Evolutionary conservation across 2,888 invertebrate genomes (phyloP), one percentile per base, ranked within the genome.

Genomic region (Mellilla xanthometata): DNA sequence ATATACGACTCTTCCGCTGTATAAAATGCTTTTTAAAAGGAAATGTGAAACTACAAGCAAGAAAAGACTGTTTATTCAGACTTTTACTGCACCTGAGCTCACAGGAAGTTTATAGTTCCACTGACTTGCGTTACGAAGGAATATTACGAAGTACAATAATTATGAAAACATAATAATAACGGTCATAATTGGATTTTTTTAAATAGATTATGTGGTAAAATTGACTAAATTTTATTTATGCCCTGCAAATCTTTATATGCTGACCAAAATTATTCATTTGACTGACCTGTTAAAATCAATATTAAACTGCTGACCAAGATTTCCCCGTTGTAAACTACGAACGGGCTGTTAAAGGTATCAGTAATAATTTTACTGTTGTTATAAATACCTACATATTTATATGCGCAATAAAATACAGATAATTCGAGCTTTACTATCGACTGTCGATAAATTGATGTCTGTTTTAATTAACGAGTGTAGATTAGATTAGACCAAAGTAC

Each of bases 321-420:
- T n/a, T n/a, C n/a, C n/a, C n/a, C n/a, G n/a, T n/a, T 27, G 32
- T 33, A 39, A 38, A 44, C 28, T 28, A 19, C 35, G 26, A 8
- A 30, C 3, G 24, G 7, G 32, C 27, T 39, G 22, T 34, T 34
- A 39, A 44, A 39, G 5, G 30, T 13, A 39, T 23, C 24, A 24
- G 24, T 36, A 36, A 40, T 39, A 34, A 45, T 45, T 19, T 19
- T 19, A 19, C 2, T 39, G 33, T 19, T 15, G n/a, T 8, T 34
- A 34, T 26, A n/a, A n/a, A n/a, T n/a, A n/a, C n/a, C n/a, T n/a
- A n/a, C n/a, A n/a, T 29, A 33, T 42, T 42, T 43, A 42, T 29
- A 42, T 22, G n/a, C 26, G 39, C 13, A 35, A 41, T 47, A 32
- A 47, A 41, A 36, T 28, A 30, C n/a, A 28, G 32, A 41, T 41